A percentile compares a stretch with the other conserved stretches of the same genome.
These are phyloP conservation scores for Neoniphon sammara DNA, from an alignment of 2,797 vertebrate species.

Conservation along the genomic window DNA sequence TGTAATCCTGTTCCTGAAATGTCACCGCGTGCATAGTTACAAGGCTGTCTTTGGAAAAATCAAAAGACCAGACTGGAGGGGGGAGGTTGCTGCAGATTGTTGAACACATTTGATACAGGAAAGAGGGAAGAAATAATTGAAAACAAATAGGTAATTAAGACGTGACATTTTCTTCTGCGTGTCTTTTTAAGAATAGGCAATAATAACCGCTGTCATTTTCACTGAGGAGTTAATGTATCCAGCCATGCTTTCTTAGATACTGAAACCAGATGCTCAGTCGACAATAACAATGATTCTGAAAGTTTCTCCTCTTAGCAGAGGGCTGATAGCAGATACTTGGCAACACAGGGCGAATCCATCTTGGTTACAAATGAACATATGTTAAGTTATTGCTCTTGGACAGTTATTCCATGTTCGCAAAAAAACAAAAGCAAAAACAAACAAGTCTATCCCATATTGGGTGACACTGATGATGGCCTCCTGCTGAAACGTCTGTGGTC, in stretches of 20 bases:
- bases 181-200: not conserved
- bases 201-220: constrained; percentile 6
- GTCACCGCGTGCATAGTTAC: constrained; percentile 59
- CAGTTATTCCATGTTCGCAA: constrained; percentile 36
- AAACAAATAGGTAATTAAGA: constrained; percentile 62
- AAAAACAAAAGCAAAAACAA: no score
- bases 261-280: constrained; percentile 41
- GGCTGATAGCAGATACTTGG: constrained; percentile 10
- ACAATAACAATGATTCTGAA: constrained; percentile 10
- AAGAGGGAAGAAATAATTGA: constrained; percentile 45
- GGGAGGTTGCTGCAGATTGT: constrained; percentile 24
- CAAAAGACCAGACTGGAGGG: constrained; percentile 47
- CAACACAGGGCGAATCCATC: constrained; percentile 25
- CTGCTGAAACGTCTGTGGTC: constrained; percentile 53
- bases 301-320: not conserved
- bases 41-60: constrained; percentile 48
- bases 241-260: constrained; percentile 29
- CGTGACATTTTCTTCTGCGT: constrained; percentile 37
- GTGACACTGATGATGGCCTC: constrained; percentile 35
- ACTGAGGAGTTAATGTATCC: constrained; percentile 22
- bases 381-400: constrained; percentile 32
- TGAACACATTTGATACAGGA: constrained; percentile 25
- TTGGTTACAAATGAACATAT: constrained; percentile 7
- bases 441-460: constrained; percentile 17
- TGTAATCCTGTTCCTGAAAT: constrained; percentile 71